Conservation (phyloP, 2,113 vertebrate species). For the Phrynocephalus versicolor region DNA sequence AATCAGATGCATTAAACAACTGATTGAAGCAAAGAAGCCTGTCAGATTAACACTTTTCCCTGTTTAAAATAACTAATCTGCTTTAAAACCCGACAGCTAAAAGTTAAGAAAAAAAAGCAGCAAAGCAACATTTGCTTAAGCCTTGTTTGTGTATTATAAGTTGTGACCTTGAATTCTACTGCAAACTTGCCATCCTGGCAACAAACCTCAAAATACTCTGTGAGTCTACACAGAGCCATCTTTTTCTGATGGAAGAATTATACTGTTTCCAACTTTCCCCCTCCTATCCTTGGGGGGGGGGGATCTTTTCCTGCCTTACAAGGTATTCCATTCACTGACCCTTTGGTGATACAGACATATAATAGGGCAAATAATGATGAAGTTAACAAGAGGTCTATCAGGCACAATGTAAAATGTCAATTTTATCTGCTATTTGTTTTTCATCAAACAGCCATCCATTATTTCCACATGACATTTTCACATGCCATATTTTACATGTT, state of each 20-base stretch:
- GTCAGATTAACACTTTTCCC: not conserved
- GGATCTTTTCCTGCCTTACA: not conserved
- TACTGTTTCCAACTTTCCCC: constrained; percentile 9
- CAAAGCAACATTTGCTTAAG: constrained; percentile 6
- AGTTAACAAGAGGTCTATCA: not conserved
- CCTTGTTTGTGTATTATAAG: constrained; percentile 16
- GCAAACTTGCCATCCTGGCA: constrained; percentile 16
- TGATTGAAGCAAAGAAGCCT: not conserved
- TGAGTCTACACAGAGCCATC: not conserved
- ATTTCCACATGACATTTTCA: not conserved
- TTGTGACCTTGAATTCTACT: constrained; percentile 1
- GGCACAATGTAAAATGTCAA: not conserved
- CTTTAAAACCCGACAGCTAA: not conserved
- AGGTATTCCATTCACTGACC: not conserved
- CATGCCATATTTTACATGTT: not conserved
- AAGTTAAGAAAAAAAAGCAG: constrained; percentile 3
- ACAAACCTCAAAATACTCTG: not conserved
- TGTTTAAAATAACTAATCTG: constrained; percentile 2
- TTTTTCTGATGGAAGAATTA: not conserved
- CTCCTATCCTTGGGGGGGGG: not conserved
- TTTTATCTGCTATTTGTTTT: not conserved
- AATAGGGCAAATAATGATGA: not conserved
- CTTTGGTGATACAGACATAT: not conserved
- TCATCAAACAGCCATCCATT: not conserved
- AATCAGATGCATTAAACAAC: constrained; percentile 1